Conservation (phyloP, 1,140 invertebrate species). For the Pseudomyrmex dendroicus region DNA sequence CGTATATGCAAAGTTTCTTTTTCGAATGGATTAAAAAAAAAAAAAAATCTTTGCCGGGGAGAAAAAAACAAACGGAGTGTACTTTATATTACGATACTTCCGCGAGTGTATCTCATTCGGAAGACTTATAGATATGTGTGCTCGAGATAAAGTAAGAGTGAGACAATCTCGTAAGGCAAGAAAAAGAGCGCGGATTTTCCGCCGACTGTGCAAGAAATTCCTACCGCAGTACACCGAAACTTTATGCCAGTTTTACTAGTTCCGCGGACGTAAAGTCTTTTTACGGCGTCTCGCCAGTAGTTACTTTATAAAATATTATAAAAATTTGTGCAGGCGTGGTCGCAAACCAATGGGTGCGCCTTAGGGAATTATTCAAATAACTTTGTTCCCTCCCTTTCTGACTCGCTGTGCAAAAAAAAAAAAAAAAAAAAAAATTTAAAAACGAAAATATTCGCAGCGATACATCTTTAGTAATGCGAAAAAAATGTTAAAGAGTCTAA, state of each 20-base stretch:
- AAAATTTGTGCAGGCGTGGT: slow-evolving; percentile 41
- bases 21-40: slow-evolving; percentile 47
- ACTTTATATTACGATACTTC: slow-evolving; percentile 39
- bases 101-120: slow-evolving; percentile 44
- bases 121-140: slow-evolving; percentile 49
- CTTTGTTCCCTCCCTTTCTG: not conserved
- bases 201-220: slow-evolving; percentile 54
- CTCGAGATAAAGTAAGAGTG: slow-evolving; percentile 62
- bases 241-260: slow-evolving; percentile 55
- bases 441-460: slow-evolving; percentile 1
- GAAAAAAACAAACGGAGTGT: not conserved
- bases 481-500: no score
- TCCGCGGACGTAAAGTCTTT: slow-evolving; percentile 47
- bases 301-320: slow-evolving; percentile 57
- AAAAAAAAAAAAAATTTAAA: not conserved
- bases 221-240: slow-evolving; percentile 27
- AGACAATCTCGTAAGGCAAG: slow-evolving; percentile 33
- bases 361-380: slow-evolving; percentile 41
- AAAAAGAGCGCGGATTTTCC: slow-evolving; percentile 52
- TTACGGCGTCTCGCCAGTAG: slow-evolving; percentile 38
- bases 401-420: not conserved
- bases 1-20: not conserved
- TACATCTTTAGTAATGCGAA: slow-evolving; percentile 1
- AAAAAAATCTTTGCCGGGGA: slow-evolving; percentile 21
- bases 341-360: slow-evolving; percentile 16